A percentile compares a stretch with the other conserved stretches of the same genome.
Conservation (phyloP, 2,113 vertebrate genomes). For the Lepus americanus region DNA sequence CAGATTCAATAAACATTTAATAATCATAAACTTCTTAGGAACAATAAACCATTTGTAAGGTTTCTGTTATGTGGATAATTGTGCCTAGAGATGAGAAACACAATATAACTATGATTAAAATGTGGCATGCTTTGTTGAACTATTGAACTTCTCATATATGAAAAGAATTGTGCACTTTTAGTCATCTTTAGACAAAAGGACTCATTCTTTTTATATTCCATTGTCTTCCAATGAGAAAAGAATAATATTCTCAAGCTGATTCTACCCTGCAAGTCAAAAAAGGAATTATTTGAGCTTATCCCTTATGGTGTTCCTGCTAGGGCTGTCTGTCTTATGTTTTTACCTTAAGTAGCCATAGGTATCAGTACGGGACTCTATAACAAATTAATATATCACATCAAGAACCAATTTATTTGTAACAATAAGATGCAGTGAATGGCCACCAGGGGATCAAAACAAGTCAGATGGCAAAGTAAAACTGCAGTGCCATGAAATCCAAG, state of each 20-base stretch:
- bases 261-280: conserved; percentile 2
- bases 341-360: conserved; percentile 3
- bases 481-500: neutral
- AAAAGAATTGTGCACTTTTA: neutral
- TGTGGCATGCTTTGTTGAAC: neutral
- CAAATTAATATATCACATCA: neutral
- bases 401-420: neutral
- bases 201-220: neutral
- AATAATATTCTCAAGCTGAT: neutral
- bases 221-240: neutral
- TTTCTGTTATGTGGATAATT: conserved; percentile 24
- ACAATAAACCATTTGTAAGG: neutral
- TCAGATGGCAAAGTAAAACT: neutral
- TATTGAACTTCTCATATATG: neutral
- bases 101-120: neutral
- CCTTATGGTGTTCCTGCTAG: neutral
- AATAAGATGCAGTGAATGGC: neutral
- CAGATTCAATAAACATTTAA: neutral
- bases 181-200: neutral
- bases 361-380: neutral
- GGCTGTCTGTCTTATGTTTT: conserved; percentile 3
- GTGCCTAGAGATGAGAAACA: neutral
- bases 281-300: neutral
- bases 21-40: neutral
- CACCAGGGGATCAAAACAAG: neutral